Conservation (phyloP, 2,797 vertebrate species). For the Sebastes miniatus region DNA sequence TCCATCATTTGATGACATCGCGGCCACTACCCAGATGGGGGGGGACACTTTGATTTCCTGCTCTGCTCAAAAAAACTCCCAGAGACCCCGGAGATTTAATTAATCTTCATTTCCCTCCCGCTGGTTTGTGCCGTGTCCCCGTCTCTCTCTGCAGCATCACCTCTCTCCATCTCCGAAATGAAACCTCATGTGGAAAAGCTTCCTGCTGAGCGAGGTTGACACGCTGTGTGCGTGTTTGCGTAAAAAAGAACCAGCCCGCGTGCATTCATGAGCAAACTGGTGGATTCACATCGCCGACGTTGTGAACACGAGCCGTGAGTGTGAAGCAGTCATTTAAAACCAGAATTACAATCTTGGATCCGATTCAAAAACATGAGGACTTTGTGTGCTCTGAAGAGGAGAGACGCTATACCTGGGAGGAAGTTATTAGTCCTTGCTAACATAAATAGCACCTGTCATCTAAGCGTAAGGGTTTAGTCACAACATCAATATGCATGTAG, state of each 20-base stretch:
- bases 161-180: conserved; percentile 44
- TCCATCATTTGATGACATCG: conserved; percentile 52
- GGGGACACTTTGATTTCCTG: conserved; percentile 26
- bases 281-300: conserved; percentile 3
- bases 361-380: conserved; percentile 7
- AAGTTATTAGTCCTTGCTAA: conserved; percentile 33
- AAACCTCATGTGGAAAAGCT: conserved; percentile 24
- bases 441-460: conserved; percentile 54
- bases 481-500: conserved; percentile 39
- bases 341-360: conserved; percentile 25
- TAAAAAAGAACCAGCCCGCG: conserved; percentile 26
- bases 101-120: conserved; percentile 69
- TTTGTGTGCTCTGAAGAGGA: conserved; percentile 12
- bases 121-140: conserved; percentile 36
- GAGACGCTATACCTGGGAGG: conserved; percentile 22
- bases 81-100: conserved; percentile 68
- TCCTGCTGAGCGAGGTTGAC: conserved; percentile 46
- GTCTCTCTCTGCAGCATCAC: conserved; percentile 36
- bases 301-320: conserved; percentile 38
- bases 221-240: conserved; percentile 8
- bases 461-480: conserved; percentile 27
- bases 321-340: conserved; percentile 38
- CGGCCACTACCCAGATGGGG: conserved; percentile 40
- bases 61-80: conserved; percentile 41
- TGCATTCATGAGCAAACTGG: conserved; percentile 29